Percentiles rank a stretch among this genome's conserved stretches.
These are phyloP conservation scores for Lethocerus indicus DNA, from an alignment of 1,140 invertebrate genomes.

Conservation along the genomic window DNA sequence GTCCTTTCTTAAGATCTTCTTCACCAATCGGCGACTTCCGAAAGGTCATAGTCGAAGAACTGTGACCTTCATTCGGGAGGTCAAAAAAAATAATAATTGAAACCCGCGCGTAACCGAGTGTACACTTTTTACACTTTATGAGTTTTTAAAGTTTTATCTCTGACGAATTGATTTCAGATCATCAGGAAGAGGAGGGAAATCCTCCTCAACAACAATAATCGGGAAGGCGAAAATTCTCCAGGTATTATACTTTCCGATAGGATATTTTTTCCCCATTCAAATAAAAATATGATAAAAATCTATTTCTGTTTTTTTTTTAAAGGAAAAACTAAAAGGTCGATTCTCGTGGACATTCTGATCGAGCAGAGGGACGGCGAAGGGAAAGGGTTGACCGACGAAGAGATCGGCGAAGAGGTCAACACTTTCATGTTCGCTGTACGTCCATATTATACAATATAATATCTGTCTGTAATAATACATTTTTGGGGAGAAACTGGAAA, in stretches of 20 bases:
- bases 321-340: background rate
- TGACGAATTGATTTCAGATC: slow-evolving; percentile 1
- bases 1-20: no score
- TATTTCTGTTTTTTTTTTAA: background rate
- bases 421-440: slow-evolving; percentile 43
- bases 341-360: slow-evolving; percentile 3
- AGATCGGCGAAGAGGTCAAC: slow-evolving; percentile 37
- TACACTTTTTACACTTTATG: no score
- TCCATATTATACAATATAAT: background rate
- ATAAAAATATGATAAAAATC: background rate
- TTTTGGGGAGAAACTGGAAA: background rate
- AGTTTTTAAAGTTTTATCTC: no score
- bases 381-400: slow-evolving; percentile 25
- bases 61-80: no score
- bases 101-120: no score
- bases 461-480: background rate
- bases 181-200: slow-evolving; percentile 2
- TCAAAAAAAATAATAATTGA: no score
- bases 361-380: background rate
- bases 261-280: background rate
- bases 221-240: background rate
- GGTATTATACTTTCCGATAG: background rate
- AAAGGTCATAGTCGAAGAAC: no score
- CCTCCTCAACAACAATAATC: background rate
- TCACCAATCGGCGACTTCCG: no score